Percentiles rank a stretch among this genome's conserved stretches.
Conservation (phyloP, 2,113 vertebrate species). For the Arizona elegans region DNA sequence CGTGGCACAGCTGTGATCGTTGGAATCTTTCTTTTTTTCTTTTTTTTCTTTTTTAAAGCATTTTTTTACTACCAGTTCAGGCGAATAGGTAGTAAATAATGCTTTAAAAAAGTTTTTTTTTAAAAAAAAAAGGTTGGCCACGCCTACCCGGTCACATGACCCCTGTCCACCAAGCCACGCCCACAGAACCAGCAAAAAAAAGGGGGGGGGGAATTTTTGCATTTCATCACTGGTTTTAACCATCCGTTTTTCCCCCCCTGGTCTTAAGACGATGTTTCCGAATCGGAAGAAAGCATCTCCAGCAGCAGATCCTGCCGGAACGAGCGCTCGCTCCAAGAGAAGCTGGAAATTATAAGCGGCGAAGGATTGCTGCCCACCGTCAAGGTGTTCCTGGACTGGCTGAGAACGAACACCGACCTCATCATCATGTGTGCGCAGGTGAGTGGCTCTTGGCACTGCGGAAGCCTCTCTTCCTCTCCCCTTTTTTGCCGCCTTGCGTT, state of each 20-base stretch:
- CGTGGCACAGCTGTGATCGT: no score
- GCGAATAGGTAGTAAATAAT: no score
- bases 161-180: no score
- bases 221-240: background rate
- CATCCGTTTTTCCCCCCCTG: background rate
- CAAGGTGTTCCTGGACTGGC: slow-evolving; percentile 95
- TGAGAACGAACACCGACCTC: slow-evolving; percentile 92
- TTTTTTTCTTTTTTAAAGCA: no score
- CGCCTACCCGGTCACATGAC: no score
- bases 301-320: slow-evolving; percentile 81
- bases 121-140: no score
- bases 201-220: no score
- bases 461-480: background rate
- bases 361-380: slow-evolving; percentile 91
- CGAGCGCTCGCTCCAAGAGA: slow-evolving; percentile 87
- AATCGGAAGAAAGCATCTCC: slow-evolving; percentile 85
- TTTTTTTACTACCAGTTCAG: no score
- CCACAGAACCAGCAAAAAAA: no score
- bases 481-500: background rate
- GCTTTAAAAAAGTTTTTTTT: no score
- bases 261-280: slow-evolving; percentile 77
- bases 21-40: no score
- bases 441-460: background rate
- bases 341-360: slow-evolving; percentile 83
- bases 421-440: slow-evolving; percentile 97